Evolutionary conservation across 2,888 invertebrate genomes (phyloP).

Genomic region (Diplolepis rosae): DNA sequence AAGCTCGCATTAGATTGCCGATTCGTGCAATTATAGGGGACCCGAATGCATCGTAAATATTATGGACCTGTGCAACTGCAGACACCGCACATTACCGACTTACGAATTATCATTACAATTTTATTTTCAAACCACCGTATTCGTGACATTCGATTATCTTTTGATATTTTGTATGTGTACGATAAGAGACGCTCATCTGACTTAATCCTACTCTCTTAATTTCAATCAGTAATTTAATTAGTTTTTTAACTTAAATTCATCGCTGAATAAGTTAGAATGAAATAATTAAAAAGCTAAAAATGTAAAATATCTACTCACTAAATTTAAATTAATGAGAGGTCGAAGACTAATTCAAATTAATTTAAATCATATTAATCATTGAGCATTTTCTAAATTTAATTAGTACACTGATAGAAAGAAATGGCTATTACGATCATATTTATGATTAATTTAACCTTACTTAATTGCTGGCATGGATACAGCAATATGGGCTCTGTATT

Average conservation of each 20-base stretch:
- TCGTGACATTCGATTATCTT: background rate
- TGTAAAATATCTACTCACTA: no score
- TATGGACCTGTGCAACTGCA: slow-evolving; percentile 26
- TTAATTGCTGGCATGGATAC: no score
- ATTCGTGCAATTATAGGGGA: slow-evolving; percentile 52
- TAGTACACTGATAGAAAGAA: no score
- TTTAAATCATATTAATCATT: no score
- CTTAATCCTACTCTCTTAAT: background rate
- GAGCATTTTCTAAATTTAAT: no score
- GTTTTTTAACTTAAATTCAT: no score
- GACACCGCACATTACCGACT: background rate
- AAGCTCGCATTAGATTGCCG: slow-evolving; percentile 53
- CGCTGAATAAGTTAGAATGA: background rate
- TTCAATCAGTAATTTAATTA: no score
- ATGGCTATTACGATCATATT: no score
- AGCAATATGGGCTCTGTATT: no score
- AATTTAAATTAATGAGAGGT: no score
- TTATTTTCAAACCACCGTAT: slow-evolving; percentile 16
- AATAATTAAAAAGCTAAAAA: background rate
- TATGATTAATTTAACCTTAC: no score
- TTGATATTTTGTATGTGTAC: background rate
- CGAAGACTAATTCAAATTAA: no score
- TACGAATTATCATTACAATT: slow-evolving; percentile 28
- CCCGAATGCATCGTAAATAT: slow-evolving; percentile 50
- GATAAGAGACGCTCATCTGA: background rate